Conservation (phyloP, 2,888 invertebrate genomes). For the Oscheius sp. region DNA sequence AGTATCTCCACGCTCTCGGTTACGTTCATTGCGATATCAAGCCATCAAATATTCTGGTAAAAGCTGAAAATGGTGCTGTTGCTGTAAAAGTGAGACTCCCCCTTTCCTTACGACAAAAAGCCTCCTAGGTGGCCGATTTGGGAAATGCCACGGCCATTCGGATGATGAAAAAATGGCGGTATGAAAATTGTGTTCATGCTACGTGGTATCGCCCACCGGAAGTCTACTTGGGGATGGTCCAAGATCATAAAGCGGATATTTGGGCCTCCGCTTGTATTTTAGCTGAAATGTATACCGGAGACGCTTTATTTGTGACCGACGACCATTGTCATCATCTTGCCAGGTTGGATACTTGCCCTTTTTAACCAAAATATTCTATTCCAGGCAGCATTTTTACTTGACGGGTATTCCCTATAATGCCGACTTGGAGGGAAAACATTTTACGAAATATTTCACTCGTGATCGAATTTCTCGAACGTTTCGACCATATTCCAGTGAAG, state of each 20-base stretch:
- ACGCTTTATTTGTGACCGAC: not conserved
- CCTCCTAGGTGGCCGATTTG: slow-evolving; percentile 5
- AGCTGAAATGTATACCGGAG: slow-evolving; percentile 17
- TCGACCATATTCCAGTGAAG: not conserved
- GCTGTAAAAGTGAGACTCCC: not conserved
- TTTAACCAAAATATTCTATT: not conserved
- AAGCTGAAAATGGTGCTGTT: not conserved
- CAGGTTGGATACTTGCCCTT: not conserved
- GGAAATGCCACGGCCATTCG: not conserved
- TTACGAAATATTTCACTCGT: not conserved
- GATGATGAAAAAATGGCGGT: not conserved
- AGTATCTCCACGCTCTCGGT: slow-evolving; percentile 4
- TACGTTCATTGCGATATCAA: slow-evolving; percentile 18
- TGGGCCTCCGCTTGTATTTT: slow-evolving; percentile 11
- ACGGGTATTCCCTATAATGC: not conserved
- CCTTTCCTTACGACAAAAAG: too few relatives aligned
- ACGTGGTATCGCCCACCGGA: slow-evolving; percentile 28
- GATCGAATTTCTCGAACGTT: not conserved
- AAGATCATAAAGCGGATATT: slow-evolving; percentile 10
- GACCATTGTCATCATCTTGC: not conserved
- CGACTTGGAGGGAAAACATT: not conserved
- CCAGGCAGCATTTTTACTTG: not conserved
- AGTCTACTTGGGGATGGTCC: slow-evolving; percentile 7
- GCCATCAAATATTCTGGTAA: slow-evolving; percentile 13
- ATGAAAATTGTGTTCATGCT: slow-evolving; percentile 12